phyloP scores from a whole-genome alignment of 2,888 invertebrate species.

The Psylliodes chrysocephalus region DNA sequence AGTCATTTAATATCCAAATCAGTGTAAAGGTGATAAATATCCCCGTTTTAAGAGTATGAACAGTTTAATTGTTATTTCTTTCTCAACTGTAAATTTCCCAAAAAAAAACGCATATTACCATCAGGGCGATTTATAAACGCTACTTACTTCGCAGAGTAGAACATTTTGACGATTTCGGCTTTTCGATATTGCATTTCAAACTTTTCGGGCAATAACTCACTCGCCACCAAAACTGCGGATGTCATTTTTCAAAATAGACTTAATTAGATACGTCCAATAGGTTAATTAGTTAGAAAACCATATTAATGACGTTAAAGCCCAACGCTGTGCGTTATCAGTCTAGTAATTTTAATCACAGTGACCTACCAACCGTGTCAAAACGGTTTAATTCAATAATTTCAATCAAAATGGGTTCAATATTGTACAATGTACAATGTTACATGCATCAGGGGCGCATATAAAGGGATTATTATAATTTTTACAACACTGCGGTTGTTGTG shows the following conservation, averaged over 20 bases:
- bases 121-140: too few species aligned
- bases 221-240: conserved; percentile 7
- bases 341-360: conserved; percentile 36
- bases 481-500: not conserved
- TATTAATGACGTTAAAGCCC: conserved; percentile 25
- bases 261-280: conserved; percentile 27
- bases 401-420: conserved; percentile 26
- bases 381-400: conserved; percentile 39
- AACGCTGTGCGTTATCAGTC: conserved; percentile 30
- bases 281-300: conserved; percentile 25
- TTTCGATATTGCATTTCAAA: conserved; percentile 13
- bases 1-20: too few species aligned
- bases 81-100: too few species aligned
- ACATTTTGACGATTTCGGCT: not conserved
- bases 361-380: conserved; percentile 31
- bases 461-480: not conserved
- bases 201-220: conserved; percentile 17
- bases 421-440: not conserved
- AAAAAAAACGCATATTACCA: not conserved
- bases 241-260: conserved; percentile 22
- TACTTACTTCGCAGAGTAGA: not conserved
- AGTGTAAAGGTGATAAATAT: too few species aligned
- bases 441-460: not conserved
- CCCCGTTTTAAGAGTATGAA: too few species aligned
- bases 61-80: too few species aligned